A percentile compares a stretch with the other conserved stretches of the same genome.
These are phyloP conservation scores for Yponomeuta plumbellus DNA, from an alignment of 2,888 invertebrate genomes.

Conservation along the genomic window DNA sequence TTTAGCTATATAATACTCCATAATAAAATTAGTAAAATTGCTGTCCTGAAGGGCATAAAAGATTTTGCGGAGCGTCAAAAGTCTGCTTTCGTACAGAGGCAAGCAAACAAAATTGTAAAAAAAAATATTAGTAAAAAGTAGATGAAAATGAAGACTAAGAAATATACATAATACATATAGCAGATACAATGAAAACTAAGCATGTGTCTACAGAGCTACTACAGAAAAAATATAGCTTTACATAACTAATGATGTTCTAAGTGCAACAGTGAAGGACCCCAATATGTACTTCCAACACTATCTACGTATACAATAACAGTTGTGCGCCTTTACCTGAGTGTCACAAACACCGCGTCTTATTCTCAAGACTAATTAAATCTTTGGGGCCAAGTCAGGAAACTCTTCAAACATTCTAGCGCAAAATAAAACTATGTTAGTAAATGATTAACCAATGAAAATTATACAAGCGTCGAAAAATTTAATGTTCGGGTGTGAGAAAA, in stretches of 20 bases:
- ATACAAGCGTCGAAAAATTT: not conserved
- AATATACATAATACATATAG: too few species aligned
- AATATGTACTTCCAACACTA: constrained; percentile 9
- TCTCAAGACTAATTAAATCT: constrained; percentile 54
- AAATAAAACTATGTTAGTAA: constrained; percentile 63
- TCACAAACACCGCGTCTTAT: constrained; percentile 32
- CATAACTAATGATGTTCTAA: not conserved
- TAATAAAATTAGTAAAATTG: too few species aligned
- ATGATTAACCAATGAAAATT: not conserved
- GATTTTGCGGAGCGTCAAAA: too few species aligned
- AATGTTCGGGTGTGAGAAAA: not conserved
- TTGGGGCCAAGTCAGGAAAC: constrained; percentile 69
- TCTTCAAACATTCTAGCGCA: constrained; percentile 74
- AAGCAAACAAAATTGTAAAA: too few species aligned
- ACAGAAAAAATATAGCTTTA: not conserved
- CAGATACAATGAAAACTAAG: too few species aligned
- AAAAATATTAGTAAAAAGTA: too few species aligned
- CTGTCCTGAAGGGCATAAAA: too few species aligned
- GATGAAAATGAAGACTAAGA: too few species aligned
- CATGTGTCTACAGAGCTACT: too few species aligned
- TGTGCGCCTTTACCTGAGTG: constrained; percentile 51
- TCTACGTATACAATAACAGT: constrained; percentile 46
- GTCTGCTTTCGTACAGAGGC: too few species aligned
- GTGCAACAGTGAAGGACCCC: not conserved
- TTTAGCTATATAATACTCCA: too few species aligned